These are phyloP conservation scores for Drosophila sechellia DNA, from an alignment of 1,140 invertebrate genomes.

Conservation along the genomic window DNA sequence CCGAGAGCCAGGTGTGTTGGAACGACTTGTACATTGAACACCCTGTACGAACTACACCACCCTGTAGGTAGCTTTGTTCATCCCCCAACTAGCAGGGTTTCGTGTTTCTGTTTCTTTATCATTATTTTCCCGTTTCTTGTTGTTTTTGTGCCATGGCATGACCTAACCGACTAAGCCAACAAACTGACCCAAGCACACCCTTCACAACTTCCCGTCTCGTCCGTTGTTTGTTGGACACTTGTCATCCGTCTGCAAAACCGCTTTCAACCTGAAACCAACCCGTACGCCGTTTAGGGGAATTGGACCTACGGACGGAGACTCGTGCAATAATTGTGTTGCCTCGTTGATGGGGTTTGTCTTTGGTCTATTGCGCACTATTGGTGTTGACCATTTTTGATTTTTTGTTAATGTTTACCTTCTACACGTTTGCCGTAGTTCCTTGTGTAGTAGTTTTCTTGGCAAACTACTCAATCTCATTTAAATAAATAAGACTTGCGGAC, in stretches of 20 bases:
- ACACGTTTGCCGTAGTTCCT: conserved; percentile 31
- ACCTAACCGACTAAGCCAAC: conserved; percentile 48
- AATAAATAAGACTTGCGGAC: conserved; percentile 41
- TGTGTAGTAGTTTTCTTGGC: conserved; percentile 14
- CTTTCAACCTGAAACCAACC: conserved; percentile 42
- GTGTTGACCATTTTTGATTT: conserved; percentile 27
- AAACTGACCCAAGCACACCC: conserved; percentile 51
- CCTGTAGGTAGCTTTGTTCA: conserved; percentile 19
- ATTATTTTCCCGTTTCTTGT: conserved; percentile 27
- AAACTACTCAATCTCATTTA: conserved; percentile 38
- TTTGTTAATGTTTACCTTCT: conserved; percentile 29
- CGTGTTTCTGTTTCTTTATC: conserved; percentile 14
- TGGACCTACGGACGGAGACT: conserved; percentile 15
- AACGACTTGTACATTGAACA: neutral
- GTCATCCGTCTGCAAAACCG: conserved; percentile 34
- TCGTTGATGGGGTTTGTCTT: conserved; percentile 29
- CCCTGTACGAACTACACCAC: conserved; percentile 7
- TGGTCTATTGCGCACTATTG: conserved; percentile 47
- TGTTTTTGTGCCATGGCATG: conserved; percentile 36
- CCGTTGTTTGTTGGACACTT: conserved; percentile 16
- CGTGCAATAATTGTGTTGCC: conserved; percentile 38
- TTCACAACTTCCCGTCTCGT: neutral
- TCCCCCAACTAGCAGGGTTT: conserved; percentile 11
- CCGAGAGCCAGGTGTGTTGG: no score
- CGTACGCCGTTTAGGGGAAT: neutral